Evolutionary conservation across 2,797 vertebrate genomes (phyloP).

Genomic region (Synanceia verrucosa): DNA sequence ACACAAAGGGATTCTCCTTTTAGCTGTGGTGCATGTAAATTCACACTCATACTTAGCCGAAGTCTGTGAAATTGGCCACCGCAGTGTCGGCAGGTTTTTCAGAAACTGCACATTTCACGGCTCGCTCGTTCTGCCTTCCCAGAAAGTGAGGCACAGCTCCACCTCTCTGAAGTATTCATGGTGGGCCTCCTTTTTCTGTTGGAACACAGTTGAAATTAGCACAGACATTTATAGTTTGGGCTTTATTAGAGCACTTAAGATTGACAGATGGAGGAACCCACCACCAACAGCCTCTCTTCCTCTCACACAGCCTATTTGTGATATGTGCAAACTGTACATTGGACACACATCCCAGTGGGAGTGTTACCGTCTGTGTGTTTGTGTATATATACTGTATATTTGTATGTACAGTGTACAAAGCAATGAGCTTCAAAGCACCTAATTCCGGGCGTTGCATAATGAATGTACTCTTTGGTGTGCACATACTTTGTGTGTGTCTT

Average conservation of each 20-base stretch:
- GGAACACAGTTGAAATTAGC: slow-evolving; percentile 34
- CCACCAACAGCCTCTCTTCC: slow-evolving; percentile 6
- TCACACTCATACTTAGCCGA: slow-evolving; percentile 29
- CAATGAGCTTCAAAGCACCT: slow-evolving; percentile 33
- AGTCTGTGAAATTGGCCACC: slow-evolving; percentile 42
- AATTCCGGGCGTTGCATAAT: slow-evolving; percentile 41
- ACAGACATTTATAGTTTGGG: slow-evolving; percentile 44
- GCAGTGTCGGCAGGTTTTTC: slow-evolving; percentile 11
- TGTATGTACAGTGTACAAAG: slow-evolving; percentile 14
- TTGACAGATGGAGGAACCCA: slow-evolving; percentile 70
- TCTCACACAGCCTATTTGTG: slow-evolving; percentile 45
- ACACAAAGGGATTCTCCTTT: slow-evolving; percentile 53
- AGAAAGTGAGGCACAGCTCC: slow-evolving; percentile 7
- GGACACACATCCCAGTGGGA: slow-evolving; percentile 30
- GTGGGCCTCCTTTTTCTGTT: not conserved
- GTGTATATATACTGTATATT: slow-evolving; percentile 1
- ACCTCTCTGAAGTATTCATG: slow-evolving; percentile 22
- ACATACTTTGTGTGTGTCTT: slow-evolving; percentile 1
- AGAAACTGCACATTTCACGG: slow-evolving; percentile 8
- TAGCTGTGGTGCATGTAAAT: slow-evolving; percentile 36
- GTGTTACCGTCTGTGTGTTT: slow-evolving; percentile 16
- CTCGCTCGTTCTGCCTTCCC: not conserved
- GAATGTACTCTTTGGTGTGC: slow-evolving; percentile 8
- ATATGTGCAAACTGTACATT: slow-evolving; percentile 38
- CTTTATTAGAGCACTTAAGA: slow-evolving; percentile 46